Evolutionary conservation across 2,888 invertebrate species (phyloP).

Genomic region (Amblyjoppa proteus): DNA sequence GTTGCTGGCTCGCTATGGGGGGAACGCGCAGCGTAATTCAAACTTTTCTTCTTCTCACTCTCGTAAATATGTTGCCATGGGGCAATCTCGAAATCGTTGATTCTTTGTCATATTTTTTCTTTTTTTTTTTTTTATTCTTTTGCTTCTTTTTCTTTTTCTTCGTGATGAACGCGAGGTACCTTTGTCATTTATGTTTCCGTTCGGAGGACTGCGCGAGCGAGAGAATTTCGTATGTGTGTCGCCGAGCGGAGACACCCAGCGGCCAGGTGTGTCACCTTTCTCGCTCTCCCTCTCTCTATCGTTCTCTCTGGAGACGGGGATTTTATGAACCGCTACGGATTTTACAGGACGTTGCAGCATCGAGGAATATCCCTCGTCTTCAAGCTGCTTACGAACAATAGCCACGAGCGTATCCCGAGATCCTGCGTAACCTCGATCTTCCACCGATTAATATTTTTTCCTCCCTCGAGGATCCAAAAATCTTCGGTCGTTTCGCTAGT

Average conservation of each 20-base stretch:
- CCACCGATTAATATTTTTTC: not conserved
- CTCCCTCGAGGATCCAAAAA: not conserved
- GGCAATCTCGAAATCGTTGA: slow-evolving; percentile 66
- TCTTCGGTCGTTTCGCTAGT: too few relatives aligned
- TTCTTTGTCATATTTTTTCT: slow-evolving; percentile 65
- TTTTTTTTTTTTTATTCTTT: not conserved
- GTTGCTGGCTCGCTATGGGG: slow-evolving; percentile 72
- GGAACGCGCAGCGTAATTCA: slow-evolving; percentile 60
- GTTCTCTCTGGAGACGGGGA: slow-evolving; percentile 42
- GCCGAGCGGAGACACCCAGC: slow-evolving; percentile 75
- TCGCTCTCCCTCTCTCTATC: not conserved
- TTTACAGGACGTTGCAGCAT: slow-evolving; percentile 80
- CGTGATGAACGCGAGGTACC: slow-evolving; percentile 66
- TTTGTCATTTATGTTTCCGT: slow-evolving; percentile 83
- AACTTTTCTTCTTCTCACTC: slow-evolving; percentile 40
- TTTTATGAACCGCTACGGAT: slow-evolving; percentile 67
- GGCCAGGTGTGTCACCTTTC: slow-evolving; percentile 78
- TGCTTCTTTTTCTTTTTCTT: slow-evolving; percentile 14
- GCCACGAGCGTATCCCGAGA: slow-evolving; percentile 32
- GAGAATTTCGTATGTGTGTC: slow-evolving; percentile 32
- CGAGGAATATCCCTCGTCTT: slow-evolving; percentile 75
- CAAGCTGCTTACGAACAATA: slow-evolving; percentile 65
- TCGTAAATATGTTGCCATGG: slow-evolving; percentile 17
- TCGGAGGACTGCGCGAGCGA: slow-evolving; percentile 77
- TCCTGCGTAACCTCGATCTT: slow-evolving; percentile 38